Conservation (phyloP, 2,888 invertebrate genomes). For the Cryptophagus acutangulus region DNA sequence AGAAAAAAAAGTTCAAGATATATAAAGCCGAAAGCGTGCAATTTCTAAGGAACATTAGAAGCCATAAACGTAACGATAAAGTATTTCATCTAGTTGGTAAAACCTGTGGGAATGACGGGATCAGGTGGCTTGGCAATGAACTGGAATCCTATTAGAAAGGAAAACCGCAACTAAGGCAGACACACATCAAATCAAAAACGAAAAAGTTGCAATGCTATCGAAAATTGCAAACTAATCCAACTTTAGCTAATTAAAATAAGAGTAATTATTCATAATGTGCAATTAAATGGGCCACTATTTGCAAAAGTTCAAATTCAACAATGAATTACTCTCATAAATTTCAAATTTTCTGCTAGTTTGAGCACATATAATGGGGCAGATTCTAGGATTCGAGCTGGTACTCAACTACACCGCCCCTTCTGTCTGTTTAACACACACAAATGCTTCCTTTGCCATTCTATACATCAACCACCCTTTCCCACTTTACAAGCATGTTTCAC, state of each 20-base stretch:
- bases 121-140: not conserved
- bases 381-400: not conserved
- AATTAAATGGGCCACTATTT: too few species aligned
- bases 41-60: too few species aligned
- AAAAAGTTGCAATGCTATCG: too few species aligned
- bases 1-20: not conserved
- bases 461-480: not conserved
- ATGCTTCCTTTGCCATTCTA: not conserved
- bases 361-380: not conserved
- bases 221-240: not conserved
- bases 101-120: not conserved
- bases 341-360: not conserved
- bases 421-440: not conserved
- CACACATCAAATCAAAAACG: too few species aligned
- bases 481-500: not conserved
- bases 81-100: too few species aligned
- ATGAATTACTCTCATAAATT: not conserved
- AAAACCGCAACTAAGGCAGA: too few species aligned
- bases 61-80: too few species aligned
- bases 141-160: not conserved
- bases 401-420: not conserved
- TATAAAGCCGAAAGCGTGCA: not conserved
- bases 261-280: too few species aligned
- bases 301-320: too few species aligned
- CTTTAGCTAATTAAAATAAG: too few species aligned